These are phyloP conservation scores for Polietes domitor DNA, from an alignment of 2,888 invertebrate genomes.

Conservation along the genomic window DNA sequence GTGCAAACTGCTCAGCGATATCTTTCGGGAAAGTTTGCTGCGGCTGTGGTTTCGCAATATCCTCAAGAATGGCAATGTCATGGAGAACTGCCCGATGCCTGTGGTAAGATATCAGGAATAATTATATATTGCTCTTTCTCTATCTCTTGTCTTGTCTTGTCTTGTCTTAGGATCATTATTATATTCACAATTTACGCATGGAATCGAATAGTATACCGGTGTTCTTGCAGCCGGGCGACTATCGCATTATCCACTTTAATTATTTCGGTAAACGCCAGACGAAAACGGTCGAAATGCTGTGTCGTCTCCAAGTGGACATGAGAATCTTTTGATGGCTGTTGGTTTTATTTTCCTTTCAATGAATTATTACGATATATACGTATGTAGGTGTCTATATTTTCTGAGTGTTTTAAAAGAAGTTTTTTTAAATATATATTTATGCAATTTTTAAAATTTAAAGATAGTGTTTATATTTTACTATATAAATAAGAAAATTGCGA, in stretches of 20 bases:
- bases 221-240: conserved; percentile 33
- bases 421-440: no score
- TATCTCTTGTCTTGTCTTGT: neutral
- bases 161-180: conserved; percentile 36
- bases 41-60: conserved; percentile 61
- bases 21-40: conserved; percentile 51
- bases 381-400: no score
- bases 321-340: conserved; percentile 17
- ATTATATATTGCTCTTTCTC: neutral
- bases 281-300: conserved; percentile 20
- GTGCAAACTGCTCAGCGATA: conserved; percentile 58
- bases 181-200: conserved; percentile 36
- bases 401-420: no score
- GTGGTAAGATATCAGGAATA: neutral
- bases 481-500: no score
- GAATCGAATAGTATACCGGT: conserved; percentile 35
- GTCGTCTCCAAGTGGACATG: neutral
- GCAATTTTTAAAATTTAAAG: no score
- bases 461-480: no score
- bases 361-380: no score
- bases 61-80: conserved; percentile 63
- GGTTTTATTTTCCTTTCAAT: no score
- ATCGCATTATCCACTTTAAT: conserved; percentile 5
- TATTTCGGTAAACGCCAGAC: conserved; percentile 37
- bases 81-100: conserved; percentile 64